Evolutionary conservation across 2,888 invertebrate species (phyloP), one percentile per base, ranked within the genome.

Genomic region (Machimus atricapillus): DNA sequence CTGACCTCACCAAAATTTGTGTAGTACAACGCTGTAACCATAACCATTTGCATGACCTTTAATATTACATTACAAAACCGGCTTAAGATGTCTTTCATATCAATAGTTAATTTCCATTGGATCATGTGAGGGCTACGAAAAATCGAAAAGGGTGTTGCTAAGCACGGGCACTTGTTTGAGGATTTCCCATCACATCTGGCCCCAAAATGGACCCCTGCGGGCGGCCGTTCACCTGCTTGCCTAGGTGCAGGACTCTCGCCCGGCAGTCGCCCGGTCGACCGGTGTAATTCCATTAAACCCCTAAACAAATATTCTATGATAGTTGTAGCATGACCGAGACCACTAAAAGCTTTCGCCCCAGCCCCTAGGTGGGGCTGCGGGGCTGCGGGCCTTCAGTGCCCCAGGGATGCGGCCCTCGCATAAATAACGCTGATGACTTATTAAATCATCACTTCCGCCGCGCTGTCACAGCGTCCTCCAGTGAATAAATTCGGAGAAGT

Each of bases 371-470:
- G 12, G 12, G 43, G 8, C n/a, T 19, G 23, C 6, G 58, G 66
- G 23, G 23, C 23, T 27, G 9, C 27, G 52, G 7, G 52, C n/a
- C n/a, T 16, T 7, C 52, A 16, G 52, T 7, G 52, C 27, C 43
- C 14, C 16, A 12, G 43, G 16, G 14, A 46, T 16, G 16, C 43
- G 43, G 2, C 66, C 66, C 23, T 66, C 23, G 23, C 23, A 66
- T 66, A 78, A 78, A 43, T 40, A 40, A 43, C 37, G 37, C 78
- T 78, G 40, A 81, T 81, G 81, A 52, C 56, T 81, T 81, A 81
- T 81, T 52, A 46, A 52, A 81, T 56, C 81, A 81, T 81, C 56
- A 81, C 52, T 81, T 56, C 81, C 81, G 27, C 5, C 56, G 81
- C 27, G 27, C 66, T 66, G 66, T 56, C 81, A 16, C 56, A 81